These are phyloP conservation scores for Myotis brandtii DNA, from an alignment of 2,113 vertebrate species.

Conservation along the genomic window DNA sequence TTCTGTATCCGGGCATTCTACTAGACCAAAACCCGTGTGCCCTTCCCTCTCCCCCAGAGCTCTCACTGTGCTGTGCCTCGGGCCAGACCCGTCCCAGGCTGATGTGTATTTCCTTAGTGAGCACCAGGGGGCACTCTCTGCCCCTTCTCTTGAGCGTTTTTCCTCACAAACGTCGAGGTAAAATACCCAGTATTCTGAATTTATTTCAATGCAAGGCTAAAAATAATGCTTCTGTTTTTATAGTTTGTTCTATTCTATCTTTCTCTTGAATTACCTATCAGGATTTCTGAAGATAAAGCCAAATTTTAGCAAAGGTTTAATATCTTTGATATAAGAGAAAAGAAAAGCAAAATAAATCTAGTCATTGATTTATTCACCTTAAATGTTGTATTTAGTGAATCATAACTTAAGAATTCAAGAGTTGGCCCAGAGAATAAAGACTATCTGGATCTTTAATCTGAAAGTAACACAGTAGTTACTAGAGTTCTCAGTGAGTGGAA, in stretches of 20 bases:
- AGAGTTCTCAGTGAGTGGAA: neutral
- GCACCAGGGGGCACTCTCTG: neutral
- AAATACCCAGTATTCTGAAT: neutral
- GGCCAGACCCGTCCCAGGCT: neutral
- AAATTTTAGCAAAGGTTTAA: constrained; percentile 15
- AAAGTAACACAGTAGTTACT: neutral
- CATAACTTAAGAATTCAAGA: neutral
- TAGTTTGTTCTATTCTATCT: neutral
- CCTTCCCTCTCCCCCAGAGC: neutral
- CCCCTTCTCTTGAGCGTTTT: neutral
- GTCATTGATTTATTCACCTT: neutral
- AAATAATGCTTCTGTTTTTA: neutral
- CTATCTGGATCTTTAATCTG: neutral
- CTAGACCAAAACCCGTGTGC: neutral
- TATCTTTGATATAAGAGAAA: neutral
- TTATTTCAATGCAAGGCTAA: constrained; percentile 25
- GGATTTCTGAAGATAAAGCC: constrained; percentile 37
- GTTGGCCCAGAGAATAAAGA: neutral
- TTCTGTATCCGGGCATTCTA: fast-evolving
- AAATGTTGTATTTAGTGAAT: constrained; percentile 6
- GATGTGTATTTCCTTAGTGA: neutral
- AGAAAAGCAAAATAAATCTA: neutral
- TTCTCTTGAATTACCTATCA: neutral
- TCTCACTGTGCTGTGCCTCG: neutral
- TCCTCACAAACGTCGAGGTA: neutral